Evolutionary conservation across 2,888 invertebrate genomes (phyloP), one percentile per base, ranked within the genome.

Genomic region (Synanthedon vespiformis): DNA sequence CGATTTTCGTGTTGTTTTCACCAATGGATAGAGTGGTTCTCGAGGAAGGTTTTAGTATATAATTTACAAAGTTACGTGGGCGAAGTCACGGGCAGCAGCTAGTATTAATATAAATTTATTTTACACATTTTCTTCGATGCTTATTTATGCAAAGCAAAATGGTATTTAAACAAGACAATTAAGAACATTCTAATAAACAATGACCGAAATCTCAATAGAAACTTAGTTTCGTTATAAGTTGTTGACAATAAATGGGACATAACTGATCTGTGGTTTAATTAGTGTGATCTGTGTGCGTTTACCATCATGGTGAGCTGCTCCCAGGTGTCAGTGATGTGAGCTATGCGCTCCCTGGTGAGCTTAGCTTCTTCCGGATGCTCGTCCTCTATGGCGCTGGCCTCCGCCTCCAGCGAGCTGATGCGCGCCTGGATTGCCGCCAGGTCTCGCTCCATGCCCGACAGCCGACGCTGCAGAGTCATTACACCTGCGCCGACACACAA

Each of bases 381-480:
- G 40, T 90, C 91, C 68, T 97, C 96, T 77, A 99, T 97, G 58
- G 92, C 91, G 65, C 92, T 93, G 5, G 99, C 99, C 80, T 99
- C 99, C 67, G 92, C 92, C 78, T 98, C 97, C 65, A 99, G 89
- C 3, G 97, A 94, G 54, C 97, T 95, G 61, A 99, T 90, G 83
- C 98, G 97, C 27, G 99, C 98, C 80, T 99, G 97, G 62, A 99
- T 99, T 44, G 99, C 99, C 49, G 98, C 99, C 64, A 99, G 86
- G 82, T 99, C 99, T 55, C 99, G 92, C 86, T 99, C 99, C 98
- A 99, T 98, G 58, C 98, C 97, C 61, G 97, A 96, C 40, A 99
- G 90, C 52, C 98, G 93, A 54, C 98, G 92, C 80, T 98, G 96
- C 40, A 99, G 89, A 0, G 98, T 99, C 98, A 99, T 99, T 48